phyloP scores from a whole-genome alignment of 2,113 vertebrate species.

The Ahaetulla prasina region DNA sequence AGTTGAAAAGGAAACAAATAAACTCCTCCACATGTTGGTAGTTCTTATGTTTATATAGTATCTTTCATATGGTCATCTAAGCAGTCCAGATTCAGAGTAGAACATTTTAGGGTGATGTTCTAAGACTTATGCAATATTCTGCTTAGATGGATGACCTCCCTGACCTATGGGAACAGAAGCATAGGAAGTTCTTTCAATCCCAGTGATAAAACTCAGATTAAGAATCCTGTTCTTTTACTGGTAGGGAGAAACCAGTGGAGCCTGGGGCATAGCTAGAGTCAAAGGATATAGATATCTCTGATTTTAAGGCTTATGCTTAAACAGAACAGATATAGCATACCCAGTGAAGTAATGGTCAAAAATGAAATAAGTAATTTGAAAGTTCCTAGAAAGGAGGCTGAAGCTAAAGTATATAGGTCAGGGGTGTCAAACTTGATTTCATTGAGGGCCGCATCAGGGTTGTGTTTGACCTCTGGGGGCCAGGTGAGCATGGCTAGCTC shows the following conservation, averaged over 20 bases:
- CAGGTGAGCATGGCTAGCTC: too few relatives aligned
- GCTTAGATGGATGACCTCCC: not conserved
- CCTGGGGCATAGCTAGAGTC: not conserved
- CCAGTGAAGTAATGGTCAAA: not conserved
- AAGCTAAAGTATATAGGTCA: not conserved
- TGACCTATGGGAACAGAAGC: not conserved
- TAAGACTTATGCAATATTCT: not conserved
- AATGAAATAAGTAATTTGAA: not conserved
- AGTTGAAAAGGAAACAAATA: not conserved
- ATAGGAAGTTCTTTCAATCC: not conserved
- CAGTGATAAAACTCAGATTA: not conserved
- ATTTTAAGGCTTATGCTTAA: not conserved
- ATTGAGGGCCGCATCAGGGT: too few relatives aligned
- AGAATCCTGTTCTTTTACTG: not conserved
- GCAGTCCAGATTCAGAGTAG: not conserved
- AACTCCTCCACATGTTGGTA: not conserved
- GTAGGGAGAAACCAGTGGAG: not conserved
- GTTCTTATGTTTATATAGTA: not conserved
- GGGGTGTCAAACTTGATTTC: too few relatives aligned
- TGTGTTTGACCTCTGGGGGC: too few relatives aligned
- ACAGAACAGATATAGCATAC: not conserved
- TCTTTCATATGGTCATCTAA: not conserved
- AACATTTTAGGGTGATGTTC: not conserved
- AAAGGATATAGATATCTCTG: not conserved
- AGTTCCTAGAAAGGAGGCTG: not conserved